A percentile compares a stretch with the other conserved stretches of the same genome.
These are phyloP conservation scores for Euglossa dilemma DNA, from an alignment of 1,140 invertebrate genomes.

Conservation along the genomic window DNA sequence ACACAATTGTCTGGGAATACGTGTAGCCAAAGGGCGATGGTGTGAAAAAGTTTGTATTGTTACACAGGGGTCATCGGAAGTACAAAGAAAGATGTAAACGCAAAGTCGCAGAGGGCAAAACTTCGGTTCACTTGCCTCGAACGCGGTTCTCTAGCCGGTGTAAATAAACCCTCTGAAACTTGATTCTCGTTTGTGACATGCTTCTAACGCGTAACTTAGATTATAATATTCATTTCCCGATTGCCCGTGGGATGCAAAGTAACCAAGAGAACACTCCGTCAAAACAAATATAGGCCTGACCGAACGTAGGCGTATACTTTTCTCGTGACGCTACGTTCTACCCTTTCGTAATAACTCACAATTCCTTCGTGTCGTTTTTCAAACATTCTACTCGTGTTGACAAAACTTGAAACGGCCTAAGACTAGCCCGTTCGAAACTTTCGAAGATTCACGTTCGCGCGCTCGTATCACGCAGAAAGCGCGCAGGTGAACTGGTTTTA, in stretches of 20 bases:
- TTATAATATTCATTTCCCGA: conserved; percentile 25
- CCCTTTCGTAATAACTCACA: conserved; percentile 21
- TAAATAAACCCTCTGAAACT: background rate
- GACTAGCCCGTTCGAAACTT: conserved; percentile 13
- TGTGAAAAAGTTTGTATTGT: background rate
- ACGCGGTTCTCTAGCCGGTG: background rate
- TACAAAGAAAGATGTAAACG: background rate
- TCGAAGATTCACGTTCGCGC: conserved; percentile 45
- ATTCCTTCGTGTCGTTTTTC: background rate
- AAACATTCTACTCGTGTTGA: background rate
- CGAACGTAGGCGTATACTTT: conserved; percentile 56
- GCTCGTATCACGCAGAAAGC: conserved; percentile 18
- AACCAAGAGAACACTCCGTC: conserved; percentile 40
- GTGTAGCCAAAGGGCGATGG: background rate
- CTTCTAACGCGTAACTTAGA: background rate
- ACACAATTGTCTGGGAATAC: background rate
- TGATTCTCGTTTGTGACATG: background rate
- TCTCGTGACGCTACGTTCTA: conserved; percentile 39
- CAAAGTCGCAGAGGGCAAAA: background rate
- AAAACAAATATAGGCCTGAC: conserved; percentile 59
- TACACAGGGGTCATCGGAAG: background rate
- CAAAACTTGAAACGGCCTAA: background rate
- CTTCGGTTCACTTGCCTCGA: background rate
- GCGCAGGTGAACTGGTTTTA: conserved; percentile 20
- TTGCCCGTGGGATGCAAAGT: conserved; percentile 42